These are phyloP conservation scores for Amphimallon solstitiale DNA, from an alignment of 2,888 invertebrate species.

Conservation along the genomic window DNA sequence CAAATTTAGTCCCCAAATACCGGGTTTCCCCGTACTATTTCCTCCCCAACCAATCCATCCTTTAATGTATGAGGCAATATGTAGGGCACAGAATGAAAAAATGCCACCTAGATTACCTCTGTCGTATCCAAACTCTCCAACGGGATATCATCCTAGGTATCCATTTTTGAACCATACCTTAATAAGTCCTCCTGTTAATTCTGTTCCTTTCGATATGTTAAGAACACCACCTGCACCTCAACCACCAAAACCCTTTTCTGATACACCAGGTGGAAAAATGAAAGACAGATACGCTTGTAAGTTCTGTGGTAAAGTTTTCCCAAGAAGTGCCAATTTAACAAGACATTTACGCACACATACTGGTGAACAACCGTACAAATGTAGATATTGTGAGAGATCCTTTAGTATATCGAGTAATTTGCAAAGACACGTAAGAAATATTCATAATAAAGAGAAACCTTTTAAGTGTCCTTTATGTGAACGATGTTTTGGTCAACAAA, in stretches of 20 bases:
- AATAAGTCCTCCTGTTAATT: conserved; percentile 61
- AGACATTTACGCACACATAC: conserved; percentile 97
- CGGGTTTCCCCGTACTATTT: conserved; percentile 66
- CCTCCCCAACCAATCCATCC: conserved; percentile 74
- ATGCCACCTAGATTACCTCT: conserved; percentile 68
- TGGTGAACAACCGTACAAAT: conserved; percentile 97
- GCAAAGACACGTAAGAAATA: conserved; percentile 97
- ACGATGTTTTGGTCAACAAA: conserved; percentile 98
- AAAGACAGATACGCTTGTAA: conserved; percentile 96
- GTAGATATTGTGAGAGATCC: conserved; percentile 97
- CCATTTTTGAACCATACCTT: conserved; percentile 63
- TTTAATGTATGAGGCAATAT: conserved; percentile 78
- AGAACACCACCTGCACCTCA: conserved; percentile 59
- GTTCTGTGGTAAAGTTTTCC: conserved; percentile 97
- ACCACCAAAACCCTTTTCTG: conserved; percentile 60
- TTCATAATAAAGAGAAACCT: conserved; percentile 98
- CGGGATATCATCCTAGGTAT: conserved; percentile 62
- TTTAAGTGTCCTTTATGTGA: conserved; percentile 98
- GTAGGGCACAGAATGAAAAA: conserved; percentile 68
- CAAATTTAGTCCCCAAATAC: conserved; percentile 58
- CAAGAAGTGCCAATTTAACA: conserved; percentile 96
- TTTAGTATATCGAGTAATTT: conserved; percentile 97
- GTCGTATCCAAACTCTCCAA: conserved; percentile 67
- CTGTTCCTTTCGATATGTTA: conserved; percentile 71
- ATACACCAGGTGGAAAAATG: conserved; percentile 69